These are phyloP conservation scores for Tragelaphus scriptus DNA, from an alignment of 2,113 vertebrate species.

Conservation along the genomic window DNA sequence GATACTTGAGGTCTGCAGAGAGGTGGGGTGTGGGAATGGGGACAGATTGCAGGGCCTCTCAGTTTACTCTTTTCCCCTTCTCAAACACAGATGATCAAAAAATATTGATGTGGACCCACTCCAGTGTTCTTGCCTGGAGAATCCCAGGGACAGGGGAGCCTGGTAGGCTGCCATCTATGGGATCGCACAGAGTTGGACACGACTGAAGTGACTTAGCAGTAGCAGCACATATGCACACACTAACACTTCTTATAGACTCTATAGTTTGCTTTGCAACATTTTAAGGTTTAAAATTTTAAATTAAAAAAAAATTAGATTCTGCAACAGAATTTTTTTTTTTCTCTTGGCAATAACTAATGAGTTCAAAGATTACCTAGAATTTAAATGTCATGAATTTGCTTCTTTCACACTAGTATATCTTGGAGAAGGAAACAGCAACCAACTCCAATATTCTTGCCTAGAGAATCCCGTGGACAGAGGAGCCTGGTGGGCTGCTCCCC, in stretches of 20 bases:
- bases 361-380: neutral
- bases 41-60: neutral
- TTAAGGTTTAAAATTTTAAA: neutral
- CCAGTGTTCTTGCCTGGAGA: no score
- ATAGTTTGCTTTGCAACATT: neutral
- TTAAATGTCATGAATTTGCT: neutral
- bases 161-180: no score
- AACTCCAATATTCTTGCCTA: neutral
- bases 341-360: neutral
- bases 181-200: no score
- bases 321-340: neutral
- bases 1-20: neutral
- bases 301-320: neutral
- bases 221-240: no score
- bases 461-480: neutral
- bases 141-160: no score
- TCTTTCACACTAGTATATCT: neutral
- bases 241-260: neutral
- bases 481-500: fast-evolving
- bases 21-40: fast-evolving
- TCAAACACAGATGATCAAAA: neutral
- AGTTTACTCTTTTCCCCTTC: neutral
- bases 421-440: neutral
- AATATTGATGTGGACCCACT: neutral
- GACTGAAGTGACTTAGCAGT: no score